Evolutionary conservation across 2,888 invertebrate genomes (phyloP), one percentile per base, ranked within the genome.

Genomic region (Lasioglossum lativentre): DNA sequence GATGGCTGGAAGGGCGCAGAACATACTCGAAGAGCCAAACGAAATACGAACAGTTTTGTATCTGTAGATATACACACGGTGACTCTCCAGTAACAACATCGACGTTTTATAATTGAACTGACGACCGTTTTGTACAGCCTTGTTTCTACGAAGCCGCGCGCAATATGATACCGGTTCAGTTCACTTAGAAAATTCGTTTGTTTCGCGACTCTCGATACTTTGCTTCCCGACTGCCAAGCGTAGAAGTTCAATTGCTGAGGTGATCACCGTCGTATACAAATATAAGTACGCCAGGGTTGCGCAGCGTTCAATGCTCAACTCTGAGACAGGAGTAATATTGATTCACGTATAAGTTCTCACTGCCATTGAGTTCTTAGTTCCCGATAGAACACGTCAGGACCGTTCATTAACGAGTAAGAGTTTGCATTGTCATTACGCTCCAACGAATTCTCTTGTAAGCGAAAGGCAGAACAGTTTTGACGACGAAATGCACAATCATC

Each of bases 91-190:
- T 40, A 76, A 75, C 78, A 87, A 91, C 87, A 89, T 85, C 73
- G 77, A 92, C 89, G 85, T 91, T 93, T 93, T 91, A 82, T 90
- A 91, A 89, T 83, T 71, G 70, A 87, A 79, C 78, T 80, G 75
- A 91, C 86, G 89, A 84, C 86, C 83, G 73, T 93, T 93, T 92
- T 92, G 83, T 93, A 92, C 87, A 75, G 81, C 84, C 87, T 93
- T 80, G 86, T 91, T 93, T 86, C 19, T 75, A 87, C 38, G 34
- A 74, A 56, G 38, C 63, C 63, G 4, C 23, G 52, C 4, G 27
- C 47, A 38, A 77, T 19, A 38, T 14, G 56, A 72, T 30, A 40
- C 19, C 72, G 34, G 1, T 66, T 59, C 52, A 52, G n/a, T 79
- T 80, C 30, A 27, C 8, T 40, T 66, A 27, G 8, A 27, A 71